Conservation (phyloP, 1,140 invertebrate species). For the Palaemon carinicauda region DNA sequence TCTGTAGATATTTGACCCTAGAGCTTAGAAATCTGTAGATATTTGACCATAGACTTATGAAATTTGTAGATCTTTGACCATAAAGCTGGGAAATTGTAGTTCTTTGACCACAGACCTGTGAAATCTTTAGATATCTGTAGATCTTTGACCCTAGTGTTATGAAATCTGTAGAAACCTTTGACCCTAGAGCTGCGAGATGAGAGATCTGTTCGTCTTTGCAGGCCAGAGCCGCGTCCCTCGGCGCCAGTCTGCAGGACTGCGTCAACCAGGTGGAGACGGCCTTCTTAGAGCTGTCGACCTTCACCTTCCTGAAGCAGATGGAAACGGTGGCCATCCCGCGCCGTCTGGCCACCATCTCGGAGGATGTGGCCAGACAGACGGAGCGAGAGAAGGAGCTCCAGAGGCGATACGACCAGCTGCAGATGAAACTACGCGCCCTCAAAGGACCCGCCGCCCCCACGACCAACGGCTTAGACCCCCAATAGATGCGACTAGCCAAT, state of each 20-base stretch:
- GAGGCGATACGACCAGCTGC: constrained; percentile 76
- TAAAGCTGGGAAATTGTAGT: too few species aligned
- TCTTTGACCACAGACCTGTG: too few species aligned
- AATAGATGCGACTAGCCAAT: too few species aligned
- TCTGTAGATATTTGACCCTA: too few species aligned
- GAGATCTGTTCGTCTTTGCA: constrained; percentile 62
- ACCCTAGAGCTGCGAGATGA: background rate
- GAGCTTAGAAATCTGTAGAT: too few species aligned
- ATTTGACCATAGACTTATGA: too few species aligned
- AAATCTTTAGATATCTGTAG: too few species aligned
- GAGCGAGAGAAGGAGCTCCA: constrained; percentile 90
- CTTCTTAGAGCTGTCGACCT: constrained; percentile 89
- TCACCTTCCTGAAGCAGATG: constrained; percentile 87
- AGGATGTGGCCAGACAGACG: constrained; percentile 91
- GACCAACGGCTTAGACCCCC: background rate
- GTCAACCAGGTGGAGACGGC: constrained; percentile 91
- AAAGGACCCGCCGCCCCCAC: background rate
- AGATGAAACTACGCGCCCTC: constrained; percentile 60
- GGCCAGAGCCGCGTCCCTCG: constrained; percentile 82
- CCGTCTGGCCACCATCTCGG: constrained; percentile 85
- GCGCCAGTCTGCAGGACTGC: constrained; percentile 88
- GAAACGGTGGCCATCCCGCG: constrained; percentile 91
- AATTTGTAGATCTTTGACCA: too few species aligned
- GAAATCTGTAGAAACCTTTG: background rate
- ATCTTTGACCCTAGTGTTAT: background rate